Base-by-base conservation (phyloP, 2,113 vertebrate species). In the Glaucomys volans region DNA sequence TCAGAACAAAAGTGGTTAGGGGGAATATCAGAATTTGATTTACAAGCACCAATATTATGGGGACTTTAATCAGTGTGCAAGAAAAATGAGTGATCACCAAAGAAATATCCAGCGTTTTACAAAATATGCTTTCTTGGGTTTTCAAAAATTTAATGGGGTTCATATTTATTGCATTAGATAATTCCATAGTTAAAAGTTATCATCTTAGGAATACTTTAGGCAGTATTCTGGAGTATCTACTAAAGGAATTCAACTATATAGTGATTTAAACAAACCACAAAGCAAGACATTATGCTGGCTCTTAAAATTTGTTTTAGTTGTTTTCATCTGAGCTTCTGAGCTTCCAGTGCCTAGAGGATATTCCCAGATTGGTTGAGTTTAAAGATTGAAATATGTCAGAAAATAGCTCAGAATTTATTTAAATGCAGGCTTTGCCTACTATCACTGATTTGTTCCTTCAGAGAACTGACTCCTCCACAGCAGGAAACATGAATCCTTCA, bases 201-300 rank as follows among this genome's bases (percentile, higher is more conserved):
- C n/a, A 66, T 92, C 0, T 96, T 50, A 94, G 12, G 50, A 81
- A 69, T 92, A 87, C n/a, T 95, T 69, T 32, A 18, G 26, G n/a
- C 47, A 89, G 13, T 75, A 50, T 81, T 95, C 40, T 91, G 26
- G 40, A 18, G 71, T 2, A 13, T 42, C 50, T 64, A 71, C 37
- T 80, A 59, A 88, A 66, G 52, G 24, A 84, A 28, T 84, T 89
- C 42, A 87, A 0, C 83, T 83, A 71, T 4, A 50, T 5, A 84
- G 7, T 28, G 62, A 95, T 92, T 94, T 91, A 89, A 62, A 69
- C 22, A 80, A 93, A 90, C 37, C 75, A 76, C 37, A 72, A 74
- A 66, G 14, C 35, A 87, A 91, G 47, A 74, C 2, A 44, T 57
- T 84, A 42, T 80, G 16, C 84, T 94, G 84, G 4, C 67, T 95